Conservation (phyloP, 1,140 invertebrate genomes). For the Drosophila hydei region DNA sequence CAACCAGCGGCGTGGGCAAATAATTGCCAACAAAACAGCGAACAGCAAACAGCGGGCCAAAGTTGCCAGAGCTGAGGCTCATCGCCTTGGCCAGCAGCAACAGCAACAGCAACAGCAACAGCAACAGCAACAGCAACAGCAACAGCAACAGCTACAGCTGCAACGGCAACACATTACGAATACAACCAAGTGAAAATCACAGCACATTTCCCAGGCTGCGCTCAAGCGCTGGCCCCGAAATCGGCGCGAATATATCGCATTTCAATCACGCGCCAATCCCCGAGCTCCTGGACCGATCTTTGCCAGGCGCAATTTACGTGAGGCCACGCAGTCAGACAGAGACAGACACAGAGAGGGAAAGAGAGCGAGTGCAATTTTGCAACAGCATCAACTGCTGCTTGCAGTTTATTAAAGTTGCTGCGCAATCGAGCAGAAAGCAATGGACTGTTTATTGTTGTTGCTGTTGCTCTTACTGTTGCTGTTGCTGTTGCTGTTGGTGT, state of each 20-base stretch:
- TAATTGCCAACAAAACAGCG: constrained; percentile 71
- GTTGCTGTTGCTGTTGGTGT: constrained; percentile 25
- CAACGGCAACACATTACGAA: constrained; percentile 28
- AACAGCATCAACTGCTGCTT: constrained; percentile 52
- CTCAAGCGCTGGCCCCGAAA: constrained; percentile 60
- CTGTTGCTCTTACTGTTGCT: constrained; percentile 22
- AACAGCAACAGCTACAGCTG: neutral
- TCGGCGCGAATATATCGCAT: constrained; percentile 82
- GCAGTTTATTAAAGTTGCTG: constrained; percentile 79
- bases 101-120: constrained; percentile 6
- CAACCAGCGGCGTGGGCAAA: constrained; percentile 64
- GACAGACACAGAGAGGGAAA: constrained; percentile 6
- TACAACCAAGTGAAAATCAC: constrained; percentile 56
- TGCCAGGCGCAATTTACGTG: constrained; percentile 71
- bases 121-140: constrained; percentile 20
- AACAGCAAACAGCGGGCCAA: constrained; percentile 45
- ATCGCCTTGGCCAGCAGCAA: constrained; percentile 19
- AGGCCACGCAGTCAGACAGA: constrained; percentile 56
- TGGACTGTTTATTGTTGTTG: constrained; percentile 49
- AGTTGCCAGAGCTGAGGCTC: constrained; percentile 30
- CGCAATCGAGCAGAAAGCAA: constrained; percentile 74
- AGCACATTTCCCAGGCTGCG: constrained; percentile 70
- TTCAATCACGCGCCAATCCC: constrained; percentile 75
- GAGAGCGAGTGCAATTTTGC: constrained; percentile 51
- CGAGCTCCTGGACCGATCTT: constrained; percentile 36